A percentile compares a stretch with the other conserved stretches of the same genome.
phyloP scores from a whole-genome alignment of 2,113 vertebrate genomes.

The Hylia prasina region DNA sequence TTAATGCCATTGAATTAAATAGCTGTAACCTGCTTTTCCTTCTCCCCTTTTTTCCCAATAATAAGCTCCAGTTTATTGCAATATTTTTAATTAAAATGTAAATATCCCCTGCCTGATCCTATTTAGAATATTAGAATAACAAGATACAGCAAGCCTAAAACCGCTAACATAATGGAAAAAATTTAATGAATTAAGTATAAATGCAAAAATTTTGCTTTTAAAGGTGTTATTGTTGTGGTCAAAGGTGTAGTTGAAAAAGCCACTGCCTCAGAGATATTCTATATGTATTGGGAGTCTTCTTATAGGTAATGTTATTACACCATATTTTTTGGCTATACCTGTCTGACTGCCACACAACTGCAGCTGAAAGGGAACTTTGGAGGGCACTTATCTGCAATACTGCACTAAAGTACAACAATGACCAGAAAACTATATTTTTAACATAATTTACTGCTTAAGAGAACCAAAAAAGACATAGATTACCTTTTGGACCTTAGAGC shows the following conservation, averaged over 20 bases:
- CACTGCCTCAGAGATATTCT: background rate
- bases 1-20: slow-evolving; percentile 4
- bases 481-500: background rate
- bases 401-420: background rate
- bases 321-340: background rate
- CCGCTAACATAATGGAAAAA: background rate
- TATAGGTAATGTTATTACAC: background rate
- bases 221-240: background rate
- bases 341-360: background rate
- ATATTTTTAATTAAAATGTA: slow-evolving; percentile 29
- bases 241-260: background rate
- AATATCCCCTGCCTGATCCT: background rate
- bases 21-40: background rate
- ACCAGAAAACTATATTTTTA: background rate
- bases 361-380: background rate
- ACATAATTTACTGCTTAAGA: background rate
- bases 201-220: background rate
- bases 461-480: background rate
- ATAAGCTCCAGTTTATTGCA: background rate
- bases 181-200: background rate
- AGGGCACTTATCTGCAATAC: background rate
- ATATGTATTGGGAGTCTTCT: background rate
- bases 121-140: background rate
- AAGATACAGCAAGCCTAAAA: background rate
- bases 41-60: background rate